Conservation (phyloP, 2,113 vertebrate species). For the Galeopterus variegatus region DNA sequence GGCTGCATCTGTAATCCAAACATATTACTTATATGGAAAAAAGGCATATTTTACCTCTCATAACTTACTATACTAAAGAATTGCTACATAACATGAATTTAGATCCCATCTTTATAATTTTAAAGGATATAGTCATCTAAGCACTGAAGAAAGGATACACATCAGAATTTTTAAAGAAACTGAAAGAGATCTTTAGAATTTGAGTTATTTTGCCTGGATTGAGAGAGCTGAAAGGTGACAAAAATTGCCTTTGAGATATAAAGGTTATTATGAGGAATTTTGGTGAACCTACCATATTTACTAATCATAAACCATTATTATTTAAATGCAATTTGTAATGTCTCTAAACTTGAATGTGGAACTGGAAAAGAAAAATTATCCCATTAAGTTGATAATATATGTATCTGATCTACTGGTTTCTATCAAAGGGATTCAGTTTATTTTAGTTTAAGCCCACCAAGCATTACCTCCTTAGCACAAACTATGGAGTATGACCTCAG, state of each 20-base stretch:
- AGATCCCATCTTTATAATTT: not conserved
- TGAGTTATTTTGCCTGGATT: not conserved
- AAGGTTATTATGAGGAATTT: not conserved
- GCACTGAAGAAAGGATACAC: not conserved
- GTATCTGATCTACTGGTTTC: not conserved
- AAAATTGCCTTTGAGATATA: not conserved
- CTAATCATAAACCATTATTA: not conserved
- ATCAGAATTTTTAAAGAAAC: not conserved
- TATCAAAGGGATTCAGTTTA: not conserved
- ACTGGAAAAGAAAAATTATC: not conserved
- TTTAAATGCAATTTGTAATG: not conserved
- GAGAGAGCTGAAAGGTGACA: not conserved
- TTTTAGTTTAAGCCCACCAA: not conserved
- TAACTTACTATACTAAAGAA: not conserved
- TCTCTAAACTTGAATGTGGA: slow-evolving; percentile 2
- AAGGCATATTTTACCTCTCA: not conserved
- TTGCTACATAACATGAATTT: not conserved
- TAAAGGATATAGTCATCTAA: not conserved
- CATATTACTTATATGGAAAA: not conserved
- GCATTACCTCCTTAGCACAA: not conserved
- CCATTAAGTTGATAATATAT: not conserved
- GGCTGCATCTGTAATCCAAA: not conserved
- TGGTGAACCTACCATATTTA: not conserved
- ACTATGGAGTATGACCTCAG: not conserved
- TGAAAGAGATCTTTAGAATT: not conserved